phyloP scores from a whole-genome alignment of 1,140 invertebrate species.

The Arion vulgaris region DNA sequence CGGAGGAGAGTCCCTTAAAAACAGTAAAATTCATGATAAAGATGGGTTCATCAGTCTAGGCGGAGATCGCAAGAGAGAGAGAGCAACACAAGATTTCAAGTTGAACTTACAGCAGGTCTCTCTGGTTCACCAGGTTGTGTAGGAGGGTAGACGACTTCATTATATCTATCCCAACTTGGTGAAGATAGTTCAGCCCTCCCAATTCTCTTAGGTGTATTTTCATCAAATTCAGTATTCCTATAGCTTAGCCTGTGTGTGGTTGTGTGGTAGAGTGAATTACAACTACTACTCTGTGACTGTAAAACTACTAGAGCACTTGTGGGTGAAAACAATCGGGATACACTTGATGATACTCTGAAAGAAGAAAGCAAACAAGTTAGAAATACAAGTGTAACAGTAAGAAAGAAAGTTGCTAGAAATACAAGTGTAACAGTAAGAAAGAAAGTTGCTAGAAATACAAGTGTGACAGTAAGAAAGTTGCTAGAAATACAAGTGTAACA shows the following conservation, averaged over 20 bases:
- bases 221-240: conserved; percentile 48
- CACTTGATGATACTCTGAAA: not conserved
- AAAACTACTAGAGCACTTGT: not conserved
- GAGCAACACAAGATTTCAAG: too few relatives aligned
- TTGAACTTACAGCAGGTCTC: conserved; percentile 84
- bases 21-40: too few relatives aligned
- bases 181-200: conserved; percentile 29
- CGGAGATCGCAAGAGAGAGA: too few relatives aligned
- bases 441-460: too few relatives aligned
- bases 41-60: too few relatives aligned
- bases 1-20: too few relatives aligned
- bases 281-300: not conserved
- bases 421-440: too few relatives aligned
- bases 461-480: too few relatives aligned
- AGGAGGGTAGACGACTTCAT: conserved; percentile 85
- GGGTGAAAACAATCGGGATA: not conserved
- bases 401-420: too few relatives aligned
- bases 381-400: too few relatives aligned
- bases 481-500: too few relatives aligned
- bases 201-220: not conserved
- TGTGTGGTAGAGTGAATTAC: conserved; percentile 15
- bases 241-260: not conserved
- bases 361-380: too few relatives aligned
- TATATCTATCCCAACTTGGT: conserved; percentile 68
- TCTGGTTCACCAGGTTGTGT: conserved; percentile 82